Conservation (phyloP, 2,888 invertebrate genomes). For the Eupithecia inturbata region DNA sequence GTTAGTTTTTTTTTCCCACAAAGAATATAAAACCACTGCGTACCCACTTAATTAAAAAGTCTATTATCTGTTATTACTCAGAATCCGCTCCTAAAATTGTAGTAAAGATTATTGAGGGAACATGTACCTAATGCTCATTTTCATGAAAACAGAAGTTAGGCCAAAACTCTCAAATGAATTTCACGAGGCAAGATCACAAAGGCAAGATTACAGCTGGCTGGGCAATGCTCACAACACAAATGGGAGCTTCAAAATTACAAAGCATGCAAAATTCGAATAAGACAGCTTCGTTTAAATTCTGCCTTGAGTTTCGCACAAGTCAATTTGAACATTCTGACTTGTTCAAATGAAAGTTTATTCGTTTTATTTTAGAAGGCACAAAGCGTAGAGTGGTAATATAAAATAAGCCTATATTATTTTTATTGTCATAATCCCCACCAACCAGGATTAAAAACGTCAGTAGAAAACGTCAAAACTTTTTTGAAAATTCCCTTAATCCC, state of each 20-base stretch:
- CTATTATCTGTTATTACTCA: neutral
- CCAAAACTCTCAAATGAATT: neutral
- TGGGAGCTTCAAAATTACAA: constrained; percentile 18
- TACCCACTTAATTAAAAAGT: too few species aligned
- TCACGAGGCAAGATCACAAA: neutral
- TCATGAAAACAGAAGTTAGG: neutral
- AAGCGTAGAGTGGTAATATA: too few species aligned
- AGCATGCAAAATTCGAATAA: constrained; percentile 24
- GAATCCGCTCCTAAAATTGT: neutral
- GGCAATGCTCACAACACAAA: constrained; percentile 20
- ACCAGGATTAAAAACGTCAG: too few species aligned
- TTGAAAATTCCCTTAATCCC: too few species aligned
- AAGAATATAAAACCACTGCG: too few species aligned
- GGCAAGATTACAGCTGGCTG: constrained; percentile 17
- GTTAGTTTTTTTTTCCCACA: too few species aligned
- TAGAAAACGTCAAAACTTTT: too few species aligned
- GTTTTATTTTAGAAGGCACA: too few species aligned
- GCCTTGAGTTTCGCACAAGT: neutral
- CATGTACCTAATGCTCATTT: neutral
- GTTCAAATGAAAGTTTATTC: too few species aligned
- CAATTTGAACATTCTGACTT: neutral
- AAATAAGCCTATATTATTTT: too few species aligned
- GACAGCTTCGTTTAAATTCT: constrained; percentile 20
- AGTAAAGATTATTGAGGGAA: neutral
- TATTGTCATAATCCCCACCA: too few species aligned